Base-by-base conservation (phyloP, 2,113 vertebrate species). In the Tragelaphus buxtoni region DNA sequence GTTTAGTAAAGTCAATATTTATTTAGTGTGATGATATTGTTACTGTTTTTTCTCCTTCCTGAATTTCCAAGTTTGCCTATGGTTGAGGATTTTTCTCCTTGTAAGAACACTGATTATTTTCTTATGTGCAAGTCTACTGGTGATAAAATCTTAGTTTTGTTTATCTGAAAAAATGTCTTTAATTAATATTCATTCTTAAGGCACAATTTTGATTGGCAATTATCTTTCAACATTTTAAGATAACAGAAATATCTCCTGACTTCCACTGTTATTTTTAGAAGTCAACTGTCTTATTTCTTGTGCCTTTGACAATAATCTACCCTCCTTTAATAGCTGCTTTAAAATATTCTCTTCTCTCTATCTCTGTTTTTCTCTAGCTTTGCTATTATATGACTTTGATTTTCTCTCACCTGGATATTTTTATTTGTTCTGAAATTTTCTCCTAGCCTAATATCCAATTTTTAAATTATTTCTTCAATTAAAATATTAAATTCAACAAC, bases 111-210 rank as follows among this genome's bases (percentile, higher is more conserved):
- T 61, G 35, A 45, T 83, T 49, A 72, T 55, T 94, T 28, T 49
- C n/a, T 94, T 80, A 55, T n/a, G 28, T 65, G 2, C 32, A 83
- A 22, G 18, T 91, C 17, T 35, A 5, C 30, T 84, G 12, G 6
- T 84, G 18, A 88, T 85, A 7, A 93, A 83, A 83, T 82, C 26
- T 51, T 56, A 30, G 18, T 89, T 91, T 86, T 90, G 2, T 96
- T 88, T 83, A 89, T 90, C 35, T 95, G 17, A 88, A 97, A 72
- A 88, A 85, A 74, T 69, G 5, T 32, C 35, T 93, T 42, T 83
- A 76, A 42, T 92, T 90, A 42, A 76, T 90, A 32, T 81, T 95
- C 22, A 85, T 76, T 77, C 49, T 80, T 79, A 60, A 58, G 39
- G 39, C 45, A 28, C n/a, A 55, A 22, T 80, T 88, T 96, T 91